These are phyloP conservation scores for Vanessa cardui DNA, from an alignment of 2,888 invertebrate species.

Conservation along the genomic window DNA sequence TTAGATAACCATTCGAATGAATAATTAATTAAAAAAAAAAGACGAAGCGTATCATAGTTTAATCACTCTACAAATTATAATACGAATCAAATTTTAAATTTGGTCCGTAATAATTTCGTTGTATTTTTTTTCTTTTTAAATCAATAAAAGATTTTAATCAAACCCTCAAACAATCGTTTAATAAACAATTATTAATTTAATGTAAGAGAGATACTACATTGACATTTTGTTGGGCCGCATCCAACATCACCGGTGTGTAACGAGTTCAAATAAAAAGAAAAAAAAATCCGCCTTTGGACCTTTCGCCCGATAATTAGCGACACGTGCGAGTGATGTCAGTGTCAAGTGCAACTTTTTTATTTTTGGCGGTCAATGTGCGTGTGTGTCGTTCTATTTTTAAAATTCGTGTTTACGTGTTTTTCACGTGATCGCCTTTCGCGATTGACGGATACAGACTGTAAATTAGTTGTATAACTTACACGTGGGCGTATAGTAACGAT, in stretches of 20 bases:
- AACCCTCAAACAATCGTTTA: conserved; percentile 29
- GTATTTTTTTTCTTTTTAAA: too few relatives aligned
- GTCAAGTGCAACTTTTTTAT: conserved; percentile 33
- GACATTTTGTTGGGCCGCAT: conserved; percentile 44
- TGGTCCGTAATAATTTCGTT: too few relatives aligned
- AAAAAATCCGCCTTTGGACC: conserved; percentile 36
- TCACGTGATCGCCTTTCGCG: conserved; percentile 66
- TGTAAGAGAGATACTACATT: conserved; percentile 32
- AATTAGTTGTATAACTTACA: conserved; percentile 56
- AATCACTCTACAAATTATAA: too few relatives aligned
- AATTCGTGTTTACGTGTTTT: conserved; percentile 56
- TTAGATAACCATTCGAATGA: too few relatives aligned
- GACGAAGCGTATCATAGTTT: too few relatives aligned
- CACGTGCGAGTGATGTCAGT: conserved; percentile 48
- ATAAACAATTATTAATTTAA: conserved; percentile 32
- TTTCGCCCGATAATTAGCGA: conserved; percentile 44
- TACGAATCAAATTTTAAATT: too few relatives aligned
- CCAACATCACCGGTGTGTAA: conserved; percentile 41
- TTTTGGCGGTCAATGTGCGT: conserved; percentile 39
- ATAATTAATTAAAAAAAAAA: too few relatives aligned
- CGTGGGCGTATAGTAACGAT: conserved; percentile 22
- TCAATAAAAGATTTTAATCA: background rate
- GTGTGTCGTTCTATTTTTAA: conserved; percentile 44
- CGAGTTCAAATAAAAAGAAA: conserved; percentile 29
- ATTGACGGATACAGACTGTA: conserved; percentile 54